These are phyloP conservation scores for Scaptomyza reducta DNA, from an alignment of 2,888 invertebrate species.

Conservation along the genomic window DNA sequence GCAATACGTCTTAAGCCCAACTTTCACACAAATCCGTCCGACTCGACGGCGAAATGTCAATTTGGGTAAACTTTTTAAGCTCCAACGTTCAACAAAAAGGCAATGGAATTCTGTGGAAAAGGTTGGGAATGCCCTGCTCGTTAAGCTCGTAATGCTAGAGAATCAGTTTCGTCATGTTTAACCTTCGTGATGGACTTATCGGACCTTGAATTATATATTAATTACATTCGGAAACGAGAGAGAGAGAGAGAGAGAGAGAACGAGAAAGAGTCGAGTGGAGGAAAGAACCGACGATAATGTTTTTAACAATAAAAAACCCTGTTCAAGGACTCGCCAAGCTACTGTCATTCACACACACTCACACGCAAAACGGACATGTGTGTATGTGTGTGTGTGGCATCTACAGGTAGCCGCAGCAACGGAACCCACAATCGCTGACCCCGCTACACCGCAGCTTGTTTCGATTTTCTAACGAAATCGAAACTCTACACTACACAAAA, in stretches of 20 bases:
- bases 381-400: conserved; percentile 52
- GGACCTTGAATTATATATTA: conserved; percentile 77
- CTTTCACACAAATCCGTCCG: conserved; percentile 13
- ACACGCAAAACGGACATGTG: conserved; percentile 8
- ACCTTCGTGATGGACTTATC: conserved; percentile 68
- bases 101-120: conserved; percentile 11
- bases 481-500: conserved; percentile 60
- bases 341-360: conserved; percentile 23
- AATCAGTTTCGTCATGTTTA: conserved; percentile 56
- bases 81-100: conserved; percentile 13
- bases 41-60: conserved; percentile 1
- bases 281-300: conserved; percentile 31
- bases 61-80: conserved; percentile 18
- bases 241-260: conserved; percentile 1
- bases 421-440: conserved; percentile 56
- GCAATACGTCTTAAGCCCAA: background rate
- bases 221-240: conserved; percentile 67
- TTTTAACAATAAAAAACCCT: conserved; percentile 59
- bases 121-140: conserved; percentile 16
- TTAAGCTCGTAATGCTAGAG: conserved; percentile 21
- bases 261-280: background rate
- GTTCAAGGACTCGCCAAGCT: conserved; percentile 65
- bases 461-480: conserved; percentile 78
- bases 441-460: conserved; percentile 29
- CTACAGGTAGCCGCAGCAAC: conserved; percentile 80